Evolutionary conservation across 2,888 invertebrate species (phyloP).

Genomic region (Thecophora atra): DNA sequence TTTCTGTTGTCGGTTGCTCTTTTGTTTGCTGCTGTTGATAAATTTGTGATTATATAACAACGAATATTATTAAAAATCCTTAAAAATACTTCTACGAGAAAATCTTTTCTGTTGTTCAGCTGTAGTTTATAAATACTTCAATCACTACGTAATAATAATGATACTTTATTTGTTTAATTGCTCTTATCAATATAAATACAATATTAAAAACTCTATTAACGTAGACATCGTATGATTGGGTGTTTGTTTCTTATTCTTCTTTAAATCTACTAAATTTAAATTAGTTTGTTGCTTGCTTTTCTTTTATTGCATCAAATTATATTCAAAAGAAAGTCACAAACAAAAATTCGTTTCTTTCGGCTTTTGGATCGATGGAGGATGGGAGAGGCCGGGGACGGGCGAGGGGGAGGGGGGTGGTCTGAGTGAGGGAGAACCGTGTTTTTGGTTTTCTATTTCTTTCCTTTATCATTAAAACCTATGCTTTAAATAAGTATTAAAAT

Average conservation of each 20-base stretch:
- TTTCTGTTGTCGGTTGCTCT: conserved; percentile 29
- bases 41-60: conserved; percentile 23
- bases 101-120: conserved; percentile 23
- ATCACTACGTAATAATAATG: conserved; percentile 6
- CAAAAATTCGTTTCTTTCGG: neutral
- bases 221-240: conserved; percentile 26
- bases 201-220: conserved; percentile 31
- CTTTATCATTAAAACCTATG: too few relatives aligned
- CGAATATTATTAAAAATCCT: conserved; percentile 28
- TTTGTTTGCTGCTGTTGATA: conserved; percentile 31
- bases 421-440: neutral
- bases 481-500: too few relatives aligned
- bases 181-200: conserved; percentile 31
- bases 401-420: neutral
- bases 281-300: conserved; percentile 13
- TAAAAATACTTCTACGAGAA: conserved; percentile 31
- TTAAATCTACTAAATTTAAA: conserved; percentile 16
- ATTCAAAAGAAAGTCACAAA: conserved; percentile 26
- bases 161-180: conserved; percentile 2
- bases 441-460: neutral
- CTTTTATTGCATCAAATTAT: conserved; percentile 26
- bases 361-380: neutral
- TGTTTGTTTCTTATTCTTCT: neutral
- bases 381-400: neutral
- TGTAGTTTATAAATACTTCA: conserved; percentile 17